Conservation (phyloP, 2,113 vertebrate species). For the Marcusenius ussheri region DNA sequence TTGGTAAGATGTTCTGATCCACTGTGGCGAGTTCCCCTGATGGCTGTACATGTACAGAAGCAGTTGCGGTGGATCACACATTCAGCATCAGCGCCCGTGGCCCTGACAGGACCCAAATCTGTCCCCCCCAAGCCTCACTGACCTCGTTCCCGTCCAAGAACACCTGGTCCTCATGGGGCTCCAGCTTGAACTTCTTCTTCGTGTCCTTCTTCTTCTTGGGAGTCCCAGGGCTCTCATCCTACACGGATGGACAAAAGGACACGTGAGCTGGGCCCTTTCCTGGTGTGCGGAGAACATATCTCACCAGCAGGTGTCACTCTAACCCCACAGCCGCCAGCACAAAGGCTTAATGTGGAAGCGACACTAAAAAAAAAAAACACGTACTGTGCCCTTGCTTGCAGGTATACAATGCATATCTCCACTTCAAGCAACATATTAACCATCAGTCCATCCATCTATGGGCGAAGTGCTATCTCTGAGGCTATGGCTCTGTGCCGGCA, state of each 20-base stretch:
- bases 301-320: not conserved
- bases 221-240: slow-evolving; percentile 91
- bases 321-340: not conserved
- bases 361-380: not conserved
- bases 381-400: not conserved
- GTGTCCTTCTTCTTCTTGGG: slow-evolving; percentile 94
- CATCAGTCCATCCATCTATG: not conserved
- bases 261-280: not conserved
- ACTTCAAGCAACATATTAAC: not conserved
- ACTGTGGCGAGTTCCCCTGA: not conserved
- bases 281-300: not conserved
- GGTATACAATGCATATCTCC: not conserved
- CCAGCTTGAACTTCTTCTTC: slow-evolving; percentile 99
- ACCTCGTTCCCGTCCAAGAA: slow-evolving; percentile 98
- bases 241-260: not conserved
- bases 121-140: slow-evolving; percentile 13
- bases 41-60: not conserved
- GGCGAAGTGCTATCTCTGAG: too few relatives aligned
- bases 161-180: slow-evolving; percentile 91
- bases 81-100: not conserved
- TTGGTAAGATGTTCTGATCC: not conserved
- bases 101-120: not conserved
- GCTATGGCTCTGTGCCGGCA: too few relatives aligned
- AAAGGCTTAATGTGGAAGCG: not conserved
- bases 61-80: not conserved